Base-by-base conservation (phyloP, 2,797 vertebrate genomes). In the Tauraco hartlaubi region DNA sequence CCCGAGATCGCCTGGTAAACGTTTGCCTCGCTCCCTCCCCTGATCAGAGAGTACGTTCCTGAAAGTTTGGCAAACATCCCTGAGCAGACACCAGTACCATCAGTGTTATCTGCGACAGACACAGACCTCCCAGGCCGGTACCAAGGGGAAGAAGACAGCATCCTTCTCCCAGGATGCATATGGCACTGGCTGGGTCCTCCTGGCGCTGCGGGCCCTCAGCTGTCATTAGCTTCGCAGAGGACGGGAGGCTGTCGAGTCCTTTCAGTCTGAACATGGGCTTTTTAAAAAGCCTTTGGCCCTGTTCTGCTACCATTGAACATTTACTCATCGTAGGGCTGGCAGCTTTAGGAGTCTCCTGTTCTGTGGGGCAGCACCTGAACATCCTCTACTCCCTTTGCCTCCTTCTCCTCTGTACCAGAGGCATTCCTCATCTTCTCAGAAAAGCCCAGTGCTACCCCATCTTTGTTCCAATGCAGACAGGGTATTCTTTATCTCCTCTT, bases 1-100 rank as follows among this genome's bases (percentile, higher is more conserved):
- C 77, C 69, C 1, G 2, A 39, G 29, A 59, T 13, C 0, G 0
- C 52, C 16, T 33, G 22, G 19, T 5, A 73, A 77, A 41, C 3
- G 3, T 15, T 19, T 49, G 13, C 9, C 31, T 67, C 5, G 3
- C 31, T 87, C 15, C 11, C 25, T 56, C 9, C 48, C 49, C 71
- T 12, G 14, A 76, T 54, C 33, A 83, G 51, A 72, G 7, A 59
- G 14, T 12, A 43, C 1, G 2, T 11, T 72, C 23, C 54, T 64
- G 35, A 39, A 75, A 41, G 31, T 59, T 49, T 48, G 72, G n/a
- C 37, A 73, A 63, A 26, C 16, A n/a, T 22, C 39, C 39, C 23
- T 56, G 31, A 10, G 22, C 55, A 48, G 49, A 37, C 31, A 58
- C 16, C 0, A 0, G 20, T 39, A 31, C 11, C 17, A 28, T 12